Conservation (phyloP, 92 coral and sea anemone genomes). For the Blastomussa wellsi region DNA sequence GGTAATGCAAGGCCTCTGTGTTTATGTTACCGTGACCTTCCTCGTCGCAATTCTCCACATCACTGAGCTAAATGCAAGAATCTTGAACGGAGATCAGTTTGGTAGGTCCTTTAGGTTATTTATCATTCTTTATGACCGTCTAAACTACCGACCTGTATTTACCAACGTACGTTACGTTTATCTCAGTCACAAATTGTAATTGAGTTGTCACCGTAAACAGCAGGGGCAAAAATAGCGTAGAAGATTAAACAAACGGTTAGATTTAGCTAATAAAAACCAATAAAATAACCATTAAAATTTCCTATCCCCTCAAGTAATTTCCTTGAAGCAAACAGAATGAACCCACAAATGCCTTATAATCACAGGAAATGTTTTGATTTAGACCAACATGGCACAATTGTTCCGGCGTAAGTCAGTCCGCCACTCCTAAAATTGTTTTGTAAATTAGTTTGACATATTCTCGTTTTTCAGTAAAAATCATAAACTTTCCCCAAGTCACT, state of each 20-base stretch:
- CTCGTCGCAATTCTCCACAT: neutral
- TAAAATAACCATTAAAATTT: neutral
- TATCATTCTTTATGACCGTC: neutral
- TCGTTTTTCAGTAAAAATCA: no score
- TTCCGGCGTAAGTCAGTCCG: neutral
- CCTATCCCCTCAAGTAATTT: neutral
- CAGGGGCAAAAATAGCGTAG: neutral
- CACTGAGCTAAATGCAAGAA: neutral
- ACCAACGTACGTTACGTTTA: neutral
- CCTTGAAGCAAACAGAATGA: neutral
- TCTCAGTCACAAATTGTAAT: neutral
- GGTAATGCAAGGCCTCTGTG: neutral
- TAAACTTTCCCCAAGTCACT: no score
- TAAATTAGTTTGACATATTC: no score
- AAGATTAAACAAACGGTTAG: conserved; percentile 3
- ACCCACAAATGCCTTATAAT: neutral
- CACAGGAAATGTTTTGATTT: neutral
- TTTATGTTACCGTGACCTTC: neutral
- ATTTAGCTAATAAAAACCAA: neutral
- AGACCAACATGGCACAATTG: neutral
- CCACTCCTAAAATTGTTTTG: neutral
- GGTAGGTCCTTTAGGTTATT: conserved; percentile 5
- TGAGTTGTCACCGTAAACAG: conserved; percentile 2
- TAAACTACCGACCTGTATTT: neutral
- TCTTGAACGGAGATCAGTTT: conserved; percentile 4